Evolutionary conservation across 2,888 invertebrate species (phyloP).

Genomic region (Lasioglossum marginatum): DNA sequence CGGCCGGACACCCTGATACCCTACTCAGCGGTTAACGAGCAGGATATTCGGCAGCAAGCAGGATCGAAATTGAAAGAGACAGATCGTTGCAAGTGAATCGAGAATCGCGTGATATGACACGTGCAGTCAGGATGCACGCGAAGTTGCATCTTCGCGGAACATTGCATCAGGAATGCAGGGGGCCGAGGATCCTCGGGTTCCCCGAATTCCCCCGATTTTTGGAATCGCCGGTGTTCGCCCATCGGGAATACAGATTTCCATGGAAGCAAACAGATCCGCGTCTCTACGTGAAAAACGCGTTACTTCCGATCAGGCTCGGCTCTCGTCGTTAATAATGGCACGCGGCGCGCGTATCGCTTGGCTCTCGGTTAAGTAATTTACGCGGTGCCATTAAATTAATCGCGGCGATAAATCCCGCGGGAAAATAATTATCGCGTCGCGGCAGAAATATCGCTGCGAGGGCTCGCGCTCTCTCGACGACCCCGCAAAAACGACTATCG

Average conservation of each 20-base stretch:
- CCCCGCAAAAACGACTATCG: slow-evolving; percentile 50
- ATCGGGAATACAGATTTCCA: neutral
- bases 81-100: neutral
- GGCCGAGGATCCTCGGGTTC: neutral
- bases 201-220: slow-evolving; percentile 15
- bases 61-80: neutral
- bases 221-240: neutral
- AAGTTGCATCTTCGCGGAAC: neutral
- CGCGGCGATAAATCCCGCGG: slow-evolving; percentile 30
- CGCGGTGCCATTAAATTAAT: slow-evolving; percentile 21
- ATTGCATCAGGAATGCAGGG: neutral
- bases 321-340: slow-evolving; percentile 11
- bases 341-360: slow-evolving; percentile 3
- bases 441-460: slow-evolving; percentile 33
- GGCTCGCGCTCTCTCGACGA: slow-evolving; percentile 8
- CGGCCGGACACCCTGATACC: no score
- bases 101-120: neutral
- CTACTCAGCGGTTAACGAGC: neutral
- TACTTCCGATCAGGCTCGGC: slow-evolving; percentile 7
- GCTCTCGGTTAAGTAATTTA: slow-evolving; percentile 2
- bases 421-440: slow-evolving; percentile 51
- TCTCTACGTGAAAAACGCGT: neutral
- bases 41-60: neutral
- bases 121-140: neutral
- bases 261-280: neutral